These are phyloP conservation scores for Globia sparganii DNA, from an alignment of 2,888 invertebrate genomes.

Conservation along the genomic window DNA sequence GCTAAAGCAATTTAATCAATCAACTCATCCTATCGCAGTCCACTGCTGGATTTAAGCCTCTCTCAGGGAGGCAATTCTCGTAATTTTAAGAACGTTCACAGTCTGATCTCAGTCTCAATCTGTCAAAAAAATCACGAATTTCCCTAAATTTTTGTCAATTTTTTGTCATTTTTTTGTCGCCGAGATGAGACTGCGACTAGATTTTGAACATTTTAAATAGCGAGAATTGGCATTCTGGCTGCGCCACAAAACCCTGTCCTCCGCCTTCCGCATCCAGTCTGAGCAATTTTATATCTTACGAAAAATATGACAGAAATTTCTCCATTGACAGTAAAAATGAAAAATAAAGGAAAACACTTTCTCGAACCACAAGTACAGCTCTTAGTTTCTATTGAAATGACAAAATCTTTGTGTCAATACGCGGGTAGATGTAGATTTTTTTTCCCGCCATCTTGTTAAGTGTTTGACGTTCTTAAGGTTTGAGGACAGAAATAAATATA, in stretches of 20 bases:
- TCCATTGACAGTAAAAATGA: slow-evolving; percentile 17
- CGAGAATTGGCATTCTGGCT: too few relatives aligned
- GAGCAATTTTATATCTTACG: not conserved
- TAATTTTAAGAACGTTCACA: too few relatives aligned
- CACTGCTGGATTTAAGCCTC: too few relatives aligned
- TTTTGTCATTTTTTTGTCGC: too few relatives aligned
- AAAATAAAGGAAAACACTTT: slow-evolving; percentile 41
- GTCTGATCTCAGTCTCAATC: too few relatives aligned
- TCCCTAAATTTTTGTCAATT: too few relatives aligned
- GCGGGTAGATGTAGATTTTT: slow-evolving; percentile 77
- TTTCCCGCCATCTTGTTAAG: slow-evolving; percentile 67
- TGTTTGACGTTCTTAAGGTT: slow-evolving; percentile 78
- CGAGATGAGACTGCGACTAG: too few relatives aligned
- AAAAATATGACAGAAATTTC: not conserved
- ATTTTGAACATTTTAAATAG: too few relatives aligned
- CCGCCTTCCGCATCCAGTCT: not conserved
- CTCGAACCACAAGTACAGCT: slow-evolving; percentile 44
- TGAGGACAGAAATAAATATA: slow-evolving; percentile 74
- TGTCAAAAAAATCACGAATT: too few relatives aligned
- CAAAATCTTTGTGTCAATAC: slow-evolving; percentile 81
- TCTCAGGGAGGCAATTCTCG: too few relatives aligned
- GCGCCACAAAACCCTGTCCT: not conserved
- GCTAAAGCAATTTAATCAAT: not conserved
- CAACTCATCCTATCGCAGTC: too few relatives aligned
- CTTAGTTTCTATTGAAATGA: slow-evolving; percentile 59